Conservation (phyloP, 2,113 vertebrate genomes). For the Archocentrus centrarchus region DNA sequence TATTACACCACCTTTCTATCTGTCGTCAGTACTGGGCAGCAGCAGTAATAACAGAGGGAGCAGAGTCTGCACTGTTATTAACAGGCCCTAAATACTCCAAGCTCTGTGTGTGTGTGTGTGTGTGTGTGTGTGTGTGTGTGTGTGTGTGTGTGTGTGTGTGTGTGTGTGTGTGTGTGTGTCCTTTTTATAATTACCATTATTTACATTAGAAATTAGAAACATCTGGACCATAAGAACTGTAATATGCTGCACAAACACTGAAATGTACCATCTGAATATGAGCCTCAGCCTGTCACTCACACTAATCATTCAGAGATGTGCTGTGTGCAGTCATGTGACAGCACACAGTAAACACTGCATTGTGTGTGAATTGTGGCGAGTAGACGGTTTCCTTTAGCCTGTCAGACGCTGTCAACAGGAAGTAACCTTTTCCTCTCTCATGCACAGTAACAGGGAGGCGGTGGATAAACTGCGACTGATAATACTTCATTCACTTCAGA, state of each 20-base stretch:
- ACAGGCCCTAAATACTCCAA: slow-evolving; percentile 45
- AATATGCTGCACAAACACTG: neutral
- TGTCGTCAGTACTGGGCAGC: slow-evolving; percentile 17
- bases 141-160: neutral
- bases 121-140: neutral
- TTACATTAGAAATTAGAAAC: slow-evolving; percentile 27
- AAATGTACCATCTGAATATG: neutral
- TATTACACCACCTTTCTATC: neutral
- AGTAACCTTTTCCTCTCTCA: slow-evolving; percentile 15
- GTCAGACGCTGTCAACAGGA: slow-evolving; percentile 33
- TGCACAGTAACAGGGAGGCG: neutral
- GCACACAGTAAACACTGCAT: neutral
- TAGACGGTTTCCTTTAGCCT: no score
- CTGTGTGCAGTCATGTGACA: neutral
- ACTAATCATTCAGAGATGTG: neutral
- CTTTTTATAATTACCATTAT: slow-evolving; percentile 40
- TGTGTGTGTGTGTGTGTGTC: neutral
- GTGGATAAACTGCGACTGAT: neutral
- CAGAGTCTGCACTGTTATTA: slow-evolving; percentile 49
- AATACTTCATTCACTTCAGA: neutral
- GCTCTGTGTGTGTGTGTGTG: neutral
- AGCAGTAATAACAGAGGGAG: slow-evolving; percentile 52
- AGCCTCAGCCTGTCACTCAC: neutral
- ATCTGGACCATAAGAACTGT: slow-evolving; percentile 6
- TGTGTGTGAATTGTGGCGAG: neutral